A percentile compares a stretch with the other conserved stretches of the same genome.
These are phyloP conservation scores for Poeciliopsis turneri DNA, from an alignment of 2,797 vertebrate genomes.

Conservation along the genomic window DNA sequence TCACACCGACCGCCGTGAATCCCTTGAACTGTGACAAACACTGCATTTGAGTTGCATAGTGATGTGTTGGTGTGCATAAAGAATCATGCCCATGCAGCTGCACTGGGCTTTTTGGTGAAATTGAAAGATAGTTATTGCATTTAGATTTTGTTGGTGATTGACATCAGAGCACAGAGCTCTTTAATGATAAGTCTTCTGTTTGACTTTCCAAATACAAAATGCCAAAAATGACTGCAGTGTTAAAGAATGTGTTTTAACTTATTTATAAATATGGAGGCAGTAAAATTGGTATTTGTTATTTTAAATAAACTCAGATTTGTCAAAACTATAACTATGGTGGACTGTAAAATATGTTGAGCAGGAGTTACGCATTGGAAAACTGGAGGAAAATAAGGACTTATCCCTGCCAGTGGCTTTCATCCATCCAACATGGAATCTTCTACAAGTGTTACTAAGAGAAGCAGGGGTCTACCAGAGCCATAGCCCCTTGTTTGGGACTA, in stretches of 20 bases:
- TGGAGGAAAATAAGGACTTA: neutral
- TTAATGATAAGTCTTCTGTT: neutral
- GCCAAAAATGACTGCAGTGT: neutral
- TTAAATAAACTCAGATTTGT: neutral
- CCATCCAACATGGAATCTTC: neutral
- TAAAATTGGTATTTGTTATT: neutral
- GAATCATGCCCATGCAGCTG: constrained; percentile 24
- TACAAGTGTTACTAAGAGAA: neutral
- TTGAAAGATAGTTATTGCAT: constrained; percentile 23
- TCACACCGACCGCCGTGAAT: constrained; percentile 4
- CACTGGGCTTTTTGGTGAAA: constrained; percentile 26
- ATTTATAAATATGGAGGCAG: neutral
- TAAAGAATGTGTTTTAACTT: neutral
- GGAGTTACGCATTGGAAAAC: neutral
- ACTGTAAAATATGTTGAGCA: neutral
- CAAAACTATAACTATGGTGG: neutral
- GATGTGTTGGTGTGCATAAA: constrained; percentile 38
- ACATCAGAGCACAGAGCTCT: constrained; percentile 13
- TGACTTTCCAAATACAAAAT: constrained; percentile 2
- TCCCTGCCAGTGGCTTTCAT: neutral
- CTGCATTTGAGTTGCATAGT: constrained; percentile 42
- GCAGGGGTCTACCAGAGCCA: neutral
- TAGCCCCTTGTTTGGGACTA: neutral
- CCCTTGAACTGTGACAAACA: neutral
- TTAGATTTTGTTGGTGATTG: constrained; percentile 5